Base-by-base conservation (phyloP, 2,113 vertebrate species). In the Pterophyllum scalare region DNA sequence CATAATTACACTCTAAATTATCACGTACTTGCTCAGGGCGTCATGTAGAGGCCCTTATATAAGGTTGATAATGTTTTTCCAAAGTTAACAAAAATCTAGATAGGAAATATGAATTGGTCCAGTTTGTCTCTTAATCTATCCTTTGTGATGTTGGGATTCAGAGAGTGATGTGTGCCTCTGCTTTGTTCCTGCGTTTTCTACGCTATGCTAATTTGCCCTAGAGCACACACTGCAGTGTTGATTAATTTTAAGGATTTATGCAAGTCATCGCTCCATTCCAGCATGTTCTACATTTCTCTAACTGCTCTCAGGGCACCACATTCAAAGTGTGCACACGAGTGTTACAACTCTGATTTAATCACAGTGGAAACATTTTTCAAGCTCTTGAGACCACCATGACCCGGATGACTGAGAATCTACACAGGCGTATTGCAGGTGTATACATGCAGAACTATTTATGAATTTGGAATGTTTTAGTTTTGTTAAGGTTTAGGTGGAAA, bases 231-330 rank as follows among this genome's bases (percentile, higher is more conserved):
- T 77, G 75, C 82, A 72, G 65, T 43, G 20, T 77, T 80, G 61
- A 61, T 81, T 46, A 35, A 59, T 31, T 78, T 62, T 62, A 59
- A 54, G 61, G 31, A 70, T 76, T 74, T 65, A 22, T 88, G 76
- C 52, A 75, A 75, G 77, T 79, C 86, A 81, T 60, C 6, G 7
- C 77, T 77, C 22, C n/a, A 14, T 62, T 67, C 57, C 70, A 40
- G 76, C 64, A 20, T 46, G 31, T 57, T 79, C 67, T 22, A 31
- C 24, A 49, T 31, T 38, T 35, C 14, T 22, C n/a, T 31, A 1
- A 7, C 59, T 33, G 67, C 46, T n/a, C 28, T 13, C 43, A 67
- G n/a, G 46, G 13, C 24, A 5, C 24, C 5, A 11, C 54, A 5
- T 24, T 26, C 5, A 3, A 26, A 58, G 60, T n/a, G 14, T 57